Conservation (phyloP, 1,140 invertebrate species). For the Thaumetopoea pityocampa region DNA sequence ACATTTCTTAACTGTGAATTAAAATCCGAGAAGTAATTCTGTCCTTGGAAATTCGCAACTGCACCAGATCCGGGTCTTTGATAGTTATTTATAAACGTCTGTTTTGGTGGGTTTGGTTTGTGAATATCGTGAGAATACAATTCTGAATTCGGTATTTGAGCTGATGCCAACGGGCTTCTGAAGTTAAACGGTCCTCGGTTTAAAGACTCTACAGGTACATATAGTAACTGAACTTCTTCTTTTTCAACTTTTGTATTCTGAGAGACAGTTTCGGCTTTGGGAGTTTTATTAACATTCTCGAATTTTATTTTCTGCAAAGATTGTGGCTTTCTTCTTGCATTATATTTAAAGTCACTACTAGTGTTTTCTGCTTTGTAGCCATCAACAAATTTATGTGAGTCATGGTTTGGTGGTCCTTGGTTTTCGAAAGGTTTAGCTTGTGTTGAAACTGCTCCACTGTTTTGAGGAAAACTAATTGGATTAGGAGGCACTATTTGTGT, state of each 20-base stretch:
- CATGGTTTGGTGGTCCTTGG: conserved; percentile 29
- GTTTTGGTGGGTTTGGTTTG: conserved; percentile 43
- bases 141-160: conserved; percentile 48
- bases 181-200: conserved; percentile 77
- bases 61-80: conserved; percentile 37
- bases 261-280: conserved; percentile 29
- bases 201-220: conserved; percentile 86
- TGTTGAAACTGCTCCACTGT: conserved; percentile 28
- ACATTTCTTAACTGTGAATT: conserved; percentile 43
- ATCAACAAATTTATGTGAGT: conserved; percentile 56
- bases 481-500: conserved; percentile 30
- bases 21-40: conserved; percentile 41
- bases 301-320: conserved; percentile 58
- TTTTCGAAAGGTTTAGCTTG: conserved; percentile 39
- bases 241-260: conserved; percentile 62
- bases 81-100: conserved; percentile 45
- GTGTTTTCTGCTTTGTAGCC: conserved; percentile 63
- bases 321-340: conserved; percentile 41
- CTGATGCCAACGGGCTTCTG: conserved; percentile 40
- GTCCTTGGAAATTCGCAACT: conserved; percentile 30
- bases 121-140: conserved; percentile 44
- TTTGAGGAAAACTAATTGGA: conserved; percentile 38
- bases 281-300: conserved; percentile 37
- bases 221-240: conserved; percentile 85
- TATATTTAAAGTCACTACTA: conserved; percentile 26